Evolutionary conservation across 2,888 invertebrate species (phyloP).

Genomic region (Scrobipalpa atriplicella): DNA sequence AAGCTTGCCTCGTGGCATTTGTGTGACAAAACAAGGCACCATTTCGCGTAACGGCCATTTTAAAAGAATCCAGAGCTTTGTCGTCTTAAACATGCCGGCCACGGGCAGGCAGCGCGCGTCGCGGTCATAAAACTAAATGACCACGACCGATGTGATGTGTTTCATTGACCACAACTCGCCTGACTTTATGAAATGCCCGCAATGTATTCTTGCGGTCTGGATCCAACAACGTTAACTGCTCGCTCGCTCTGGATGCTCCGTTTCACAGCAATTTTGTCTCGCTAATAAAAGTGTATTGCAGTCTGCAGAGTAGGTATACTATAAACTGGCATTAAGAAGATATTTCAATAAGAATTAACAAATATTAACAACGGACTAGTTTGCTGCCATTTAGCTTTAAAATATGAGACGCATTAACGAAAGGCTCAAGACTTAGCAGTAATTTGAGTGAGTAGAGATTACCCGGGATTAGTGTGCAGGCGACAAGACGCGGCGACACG

Average conservation of each 20-base stretch:
- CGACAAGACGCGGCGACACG: neutral
- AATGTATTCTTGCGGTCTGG: conserved; percentile 15
- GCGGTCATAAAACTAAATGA: conserved; percentile 20
- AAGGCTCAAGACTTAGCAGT: conserved; percentile 20
- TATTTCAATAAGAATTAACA: conserved; percentile 6
- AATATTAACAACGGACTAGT: conserved; percentile 10
- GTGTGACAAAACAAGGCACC: conserved; percentile 12
- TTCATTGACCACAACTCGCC: conserved; percentile 27
- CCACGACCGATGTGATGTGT: conserved; percentile 18
- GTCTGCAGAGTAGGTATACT: neutral
- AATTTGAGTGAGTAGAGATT: conserved; percentile 25
- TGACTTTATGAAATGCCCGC: conserved; percentile 21
- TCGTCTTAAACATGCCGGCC: conserved; percentile 21
- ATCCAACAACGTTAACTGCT: neutral
- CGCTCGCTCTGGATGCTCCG: neutral
- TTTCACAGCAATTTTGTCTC: conserved; percentile 1
- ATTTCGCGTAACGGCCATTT: conserved; percentile 11
- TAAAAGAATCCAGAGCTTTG: conserved; percentile 8
- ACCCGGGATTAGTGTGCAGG: neutral
- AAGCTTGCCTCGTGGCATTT: neutral
- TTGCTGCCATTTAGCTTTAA: conserved; percentile 15
- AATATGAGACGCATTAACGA: neutral
- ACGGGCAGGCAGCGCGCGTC: neutral
- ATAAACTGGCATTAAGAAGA: conserved; percentile 14
- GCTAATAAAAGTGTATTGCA: conserved; percentile 7